Base-by-base conservation (phyloP, 2,888 invertebrate genomes). In the Neocrepidodera transversa region DNA sequence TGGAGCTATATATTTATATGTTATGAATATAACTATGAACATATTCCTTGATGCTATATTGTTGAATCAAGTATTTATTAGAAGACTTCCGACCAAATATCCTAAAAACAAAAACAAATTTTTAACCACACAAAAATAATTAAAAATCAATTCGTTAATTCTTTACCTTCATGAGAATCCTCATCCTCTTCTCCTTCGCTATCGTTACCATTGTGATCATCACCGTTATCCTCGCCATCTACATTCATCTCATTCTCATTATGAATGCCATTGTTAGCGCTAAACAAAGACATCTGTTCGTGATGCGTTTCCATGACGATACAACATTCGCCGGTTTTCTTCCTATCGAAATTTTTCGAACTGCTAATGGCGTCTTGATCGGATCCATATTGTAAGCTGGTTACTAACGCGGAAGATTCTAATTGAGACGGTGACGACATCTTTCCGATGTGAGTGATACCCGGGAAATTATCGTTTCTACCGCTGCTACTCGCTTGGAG, bases 261-360 rank as follows among this genome's bases (percentile, higher is more conserved):
- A 1, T 36, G 45, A n/a, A 36, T 60, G 55, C 58, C 59, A 26
- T 53, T 62, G 42, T 78, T 78, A 64, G 78, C 79, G 57, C 76
- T 76, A 67, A 78, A 78, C 32, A 77, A 67, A 2, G 76, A 73
- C 18, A 76, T 70, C 61, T 78, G 77, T 70, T 78, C 72, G 58
- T 78, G 78, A 57, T 74, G 72, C 6, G 76, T 73, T 61, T 80
- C 79, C 76, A 80, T 76, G 18, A 80, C 78, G 17, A 80, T 71
- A 38, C 78, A 67, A 20, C 78, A 72, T 68, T 81, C 80, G 55
- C 75, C 73, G 42, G 62, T 66, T 35, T 53, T 62, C 30, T 54
- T 54, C 20, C 45, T 45, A 13, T 47, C 36, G 13, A 54, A 54
- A 36, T 54, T 32, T 36, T 54, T 54, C 16, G 54, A 54, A 16